Evolutionary conservation across 2,888 invertebrate species (phyloP), one percentile per base, ranked within the genome.

Genomic region (Pyrrhosoma nymphula): DNA sequence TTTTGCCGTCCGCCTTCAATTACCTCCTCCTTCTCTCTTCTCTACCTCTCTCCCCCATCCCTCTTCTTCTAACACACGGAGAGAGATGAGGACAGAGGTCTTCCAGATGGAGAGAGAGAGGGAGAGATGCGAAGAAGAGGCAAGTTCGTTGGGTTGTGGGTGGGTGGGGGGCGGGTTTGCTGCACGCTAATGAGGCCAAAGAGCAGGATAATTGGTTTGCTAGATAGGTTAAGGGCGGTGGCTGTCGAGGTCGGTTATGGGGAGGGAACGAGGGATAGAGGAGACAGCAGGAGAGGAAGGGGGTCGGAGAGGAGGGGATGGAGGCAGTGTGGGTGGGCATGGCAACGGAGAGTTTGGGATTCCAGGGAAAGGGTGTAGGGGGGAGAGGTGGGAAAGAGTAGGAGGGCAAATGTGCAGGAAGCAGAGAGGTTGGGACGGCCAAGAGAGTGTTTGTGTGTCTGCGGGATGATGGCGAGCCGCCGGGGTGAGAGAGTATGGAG

Each of bases 181-280:
- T 2, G 93, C 69, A 93, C 93, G 93, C 93, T 93, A 93, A 93
- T 93, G 93, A 93, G 93, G 69, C 69, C 93, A 75, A 93, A 93
- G 93, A 93, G 93, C 60, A 55, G 93, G 93, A 93, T 93, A 93
- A 93, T 93, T 93, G 93, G 93, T 63, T 75, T 75, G 93, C 69
- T 93, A 75, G 93, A 93, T 93, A 93, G 93, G 93, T 91, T 91
- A 91, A 63, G 91, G 91, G 60, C 35, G 91, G 91, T 89, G 89
- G 82, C 82, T 82, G 82, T 82, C 82, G 82, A 35, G 82, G 30
- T 35, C 35, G 82, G 82, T 89, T 89, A 56, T 56, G 91, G 89
- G 60, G 56, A 47, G 47, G 8, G 47, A 47, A 60, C 47, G 90
- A 69, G 69, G 69, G 69, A 69, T 69, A 69, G 69, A 56, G 60